Conservation (phyloP, 2,888 invertebrate genomes). For the Tanaodytes sp. region DNA sequence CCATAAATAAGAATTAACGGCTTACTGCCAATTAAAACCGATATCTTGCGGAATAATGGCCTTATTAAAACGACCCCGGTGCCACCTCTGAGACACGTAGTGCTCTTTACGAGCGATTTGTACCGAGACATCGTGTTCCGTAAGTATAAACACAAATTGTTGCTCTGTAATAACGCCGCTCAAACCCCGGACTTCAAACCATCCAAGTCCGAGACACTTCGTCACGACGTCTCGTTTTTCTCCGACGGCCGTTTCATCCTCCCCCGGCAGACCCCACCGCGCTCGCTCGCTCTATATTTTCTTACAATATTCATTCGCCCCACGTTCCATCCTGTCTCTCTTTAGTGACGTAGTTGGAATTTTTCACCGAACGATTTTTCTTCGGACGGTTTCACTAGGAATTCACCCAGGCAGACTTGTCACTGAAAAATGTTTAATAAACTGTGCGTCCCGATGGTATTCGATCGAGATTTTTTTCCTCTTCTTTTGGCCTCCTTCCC, state of each 20-base stretch:
- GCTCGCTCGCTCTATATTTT: constrained; percentile 39
- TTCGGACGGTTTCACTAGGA: constrained; percentile 49
- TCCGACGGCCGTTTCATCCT: too few relatives aligned
- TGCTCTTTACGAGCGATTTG: constrained; percentile 24
- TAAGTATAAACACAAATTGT: constrained; percentile 22
- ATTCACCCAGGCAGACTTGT: constrained; percentile 44
- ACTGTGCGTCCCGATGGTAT: constrained; percentile 50
- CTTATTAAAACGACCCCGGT: constrained; percentile 52
- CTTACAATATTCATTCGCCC: constrained; percentile 55
- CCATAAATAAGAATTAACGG: constrained; percentile 63
- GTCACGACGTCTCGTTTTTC: constrained; percentile 34
- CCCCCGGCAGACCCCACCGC: background rate
- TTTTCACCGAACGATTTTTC: constrained; percentile 53
- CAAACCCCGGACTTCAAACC: constrained; percentile 34
- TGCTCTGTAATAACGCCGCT: constrained; percentile 23
- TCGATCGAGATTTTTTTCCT: constrained; percentile 50
- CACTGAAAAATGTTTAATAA: constrained; percentile 55
- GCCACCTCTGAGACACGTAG: constrained; percentile 19
- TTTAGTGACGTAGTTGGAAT: constrained; percentile 52
- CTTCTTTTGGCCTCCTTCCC: too few relatives aligned
- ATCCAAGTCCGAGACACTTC: constrained; percentile 35
- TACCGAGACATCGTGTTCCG: constrained; percentile 27
- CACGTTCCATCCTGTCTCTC: constrained; percentile 48
- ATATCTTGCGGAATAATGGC: constrained; percentile 53
- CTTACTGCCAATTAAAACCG: constrained; percentile 60